These are phyloP conservation scores for Chelmon rostratus DNA, from an alignment of 2,797 vertebrate genomes.

Conservation along the genomic window DNA sequence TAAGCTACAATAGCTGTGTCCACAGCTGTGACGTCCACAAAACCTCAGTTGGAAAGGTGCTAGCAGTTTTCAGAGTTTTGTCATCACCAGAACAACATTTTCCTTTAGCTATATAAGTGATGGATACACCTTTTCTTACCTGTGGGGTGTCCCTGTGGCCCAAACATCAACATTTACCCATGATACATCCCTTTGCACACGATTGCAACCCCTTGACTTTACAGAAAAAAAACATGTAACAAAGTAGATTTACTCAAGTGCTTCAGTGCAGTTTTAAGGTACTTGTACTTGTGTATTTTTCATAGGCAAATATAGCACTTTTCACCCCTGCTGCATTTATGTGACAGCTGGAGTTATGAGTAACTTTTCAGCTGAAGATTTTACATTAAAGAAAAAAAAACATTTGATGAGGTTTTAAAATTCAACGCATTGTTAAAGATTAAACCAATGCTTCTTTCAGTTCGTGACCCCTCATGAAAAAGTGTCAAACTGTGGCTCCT, in stretches of 20 bases:
- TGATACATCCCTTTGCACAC: no score
- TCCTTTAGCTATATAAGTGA: not conserved
- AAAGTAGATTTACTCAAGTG: not conserved
- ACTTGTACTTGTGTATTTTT: not conserved
- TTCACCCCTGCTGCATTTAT: not conserved
- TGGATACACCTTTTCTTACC: not conserved
- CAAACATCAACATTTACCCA: constrained; percentile 12
- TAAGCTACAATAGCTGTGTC: not conserved
- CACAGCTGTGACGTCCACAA: not conserved
- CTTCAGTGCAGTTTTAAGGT: not conserved
- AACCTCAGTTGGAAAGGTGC: not conserved
- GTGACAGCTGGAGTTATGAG: not conserved
- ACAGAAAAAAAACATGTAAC: not conserved
- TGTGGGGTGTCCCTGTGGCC: not conserved
- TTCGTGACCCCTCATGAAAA: not conserved
- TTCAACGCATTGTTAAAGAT: not conserved
- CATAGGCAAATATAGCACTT: no score
- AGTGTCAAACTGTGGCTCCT: not conserved
- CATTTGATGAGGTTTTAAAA: not conserved
- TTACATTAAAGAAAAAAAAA: not conserved
- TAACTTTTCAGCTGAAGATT: not conserved
- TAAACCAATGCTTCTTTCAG: not conserved
- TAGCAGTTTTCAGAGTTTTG: no score
- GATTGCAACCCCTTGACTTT: not conserved
- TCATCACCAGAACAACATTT: not conserved